Evolutionary conservation across 1,140 invertebrate genomes (phyloP).

Genomic region (Brachionus paranguensis): DNA sequence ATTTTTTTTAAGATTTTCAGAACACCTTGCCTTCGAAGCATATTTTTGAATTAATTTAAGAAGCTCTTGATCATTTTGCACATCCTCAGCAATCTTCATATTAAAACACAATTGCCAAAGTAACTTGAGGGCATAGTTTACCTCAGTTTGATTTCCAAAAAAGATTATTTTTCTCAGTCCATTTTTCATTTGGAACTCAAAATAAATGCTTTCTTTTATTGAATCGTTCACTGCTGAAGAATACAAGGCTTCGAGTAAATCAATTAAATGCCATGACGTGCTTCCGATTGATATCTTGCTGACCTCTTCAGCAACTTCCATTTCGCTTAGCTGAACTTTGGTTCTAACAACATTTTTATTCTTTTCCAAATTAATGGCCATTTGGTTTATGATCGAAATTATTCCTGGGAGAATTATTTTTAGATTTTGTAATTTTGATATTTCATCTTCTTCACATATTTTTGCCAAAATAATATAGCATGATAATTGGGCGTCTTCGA

Average conservation of each 20-base stretch:
- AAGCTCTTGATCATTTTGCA: not conserved
- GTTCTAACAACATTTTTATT: not conserved
- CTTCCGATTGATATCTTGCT: not conserved
- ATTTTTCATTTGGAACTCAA: not conserved
- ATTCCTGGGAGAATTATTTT: not conserved
- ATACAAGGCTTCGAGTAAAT: not conserved
- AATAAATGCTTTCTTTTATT: conserved; percentile 26
- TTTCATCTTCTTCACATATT: not conserved
- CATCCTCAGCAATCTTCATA: not conserved
- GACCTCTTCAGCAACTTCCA: not conserved
- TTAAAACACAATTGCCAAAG: conserved; percentile 37
- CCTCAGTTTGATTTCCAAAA: conserved; percentile 15
- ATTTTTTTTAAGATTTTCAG: not conserved
- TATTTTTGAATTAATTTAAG: not conserved
- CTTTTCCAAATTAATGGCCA: not conserved
- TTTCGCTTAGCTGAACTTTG: not conserved
- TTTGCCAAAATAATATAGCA: conserved; percentile 20
- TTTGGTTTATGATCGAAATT: not conserved
- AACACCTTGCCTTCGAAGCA: not conserved
- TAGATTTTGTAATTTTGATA: not conserved
- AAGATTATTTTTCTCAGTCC: not conserved
- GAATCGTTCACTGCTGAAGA: conserved; percentile 11
- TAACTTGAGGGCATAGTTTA: not conserved
- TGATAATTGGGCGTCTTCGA: not conserved
- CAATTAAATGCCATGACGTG: not conserved